Percentiles rank a stretch among this genome's conserved stretches.
Evolutionary conservation across 2,113 vertebrate genomes (phyloP).

Genomic region (Condylura cristata): DNA sequence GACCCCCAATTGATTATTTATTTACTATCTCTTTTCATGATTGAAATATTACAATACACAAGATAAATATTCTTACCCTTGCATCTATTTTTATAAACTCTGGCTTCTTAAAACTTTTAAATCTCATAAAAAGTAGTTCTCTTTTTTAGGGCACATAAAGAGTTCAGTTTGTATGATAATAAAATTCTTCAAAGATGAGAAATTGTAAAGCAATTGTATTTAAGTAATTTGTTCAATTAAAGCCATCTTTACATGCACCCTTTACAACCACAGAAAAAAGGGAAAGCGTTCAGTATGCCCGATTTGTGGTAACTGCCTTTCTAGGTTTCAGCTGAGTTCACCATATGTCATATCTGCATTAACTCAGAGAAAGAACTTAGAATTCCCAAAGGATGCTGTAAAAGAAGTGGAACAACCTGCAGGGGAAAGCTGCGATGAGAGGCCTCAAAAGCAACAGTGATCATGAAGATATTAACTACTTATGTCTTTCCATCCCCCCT

Average conservation of each 20-base stretch:
- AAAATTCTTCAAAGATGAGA: neutral
- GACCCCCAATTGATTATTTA: neutral
- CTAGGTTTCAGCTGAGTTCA: neutral
- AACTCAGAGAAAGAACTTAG: neutral
- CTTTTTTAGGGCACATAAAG: neutral
- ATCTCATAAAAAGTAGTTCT: neutral
- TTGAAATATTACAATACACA: neutral
- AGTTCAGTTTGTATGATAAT: neutral
- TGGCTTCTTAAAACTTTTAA: neutral
- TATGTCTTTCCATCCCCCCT: neutral
- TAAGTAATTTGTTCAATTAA: neutral
- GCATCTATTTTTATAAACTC: neutral
- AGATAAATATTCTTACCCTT: neutral
- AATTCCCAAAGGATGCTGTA: neutral
- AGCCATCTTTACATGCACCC: neutral
- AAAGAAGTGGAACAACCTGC: neutral
- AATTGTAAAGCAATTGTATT: no score
- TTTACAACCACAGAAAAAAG: neutral
- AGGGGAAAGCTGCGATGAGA: neutral
- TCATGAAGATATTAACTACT: neutral
- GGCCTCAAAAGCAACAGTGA: neutral
- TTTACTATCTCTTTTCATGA: neutral
- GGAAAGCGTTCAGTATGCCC: neutral
- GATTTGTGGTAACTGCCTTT: neutral
- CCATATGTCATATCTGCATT: neutral